phyloP scores from a whole-genome alignment of 2,888 invertebrate species.

The Ernsta delagoae region DNA sequence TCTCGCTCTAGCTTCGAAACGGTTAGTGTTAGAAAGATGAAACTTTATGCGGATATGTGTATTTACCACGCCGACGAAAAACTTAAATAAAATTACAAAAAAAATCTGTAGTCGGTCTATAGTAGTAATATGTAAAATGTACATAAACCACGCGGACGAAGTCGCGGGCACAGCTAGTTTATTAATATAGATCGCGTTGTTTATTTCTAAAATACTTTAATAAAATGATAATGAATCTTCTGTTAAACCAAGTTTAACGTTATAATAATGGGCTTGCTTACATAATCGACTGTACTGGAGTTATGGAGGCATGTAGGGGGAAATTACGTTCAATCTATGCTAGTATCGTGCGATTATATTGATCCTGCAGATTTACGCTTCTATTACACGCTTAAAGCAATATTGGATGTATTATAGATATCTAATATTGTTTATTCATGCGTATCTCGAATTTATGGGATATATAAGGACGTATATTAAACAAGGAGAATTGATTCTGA shows the following conservation, averaged over 20 bases:
- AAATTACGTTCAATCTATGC: slow-evolving; percentile 57
- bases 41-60: no score
- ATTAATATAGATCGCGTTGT: neutral
- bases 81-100: no score
- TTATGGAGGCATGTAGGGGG: slow-evolving; percentile 53
- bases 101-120: no score
- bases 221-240: neutral
- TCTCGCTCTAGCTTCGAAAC: no score
- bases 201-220: neutral
- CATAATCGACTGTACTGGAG: slow-evolving; percentile 37
- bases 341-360: slow-evolving; percentile 64
- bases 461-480: slow-evolving; percentile 21
- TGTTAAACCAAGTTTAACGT: slow-evolving; percentile 6
- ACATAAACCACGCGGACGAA: no score
- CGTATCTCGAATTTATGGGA: slow-evolving; percentile 31
- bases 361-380: slow-evolving; percentile 56
- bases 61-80: no score
- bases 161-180: no score
- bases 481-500: neutral
- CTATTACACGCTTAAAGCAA: slow-evolving; percentile 38
- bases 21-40: no score
- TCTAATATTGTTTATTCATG: slow-evolving; percentile 55
- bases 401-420: slow-evolving; percentile 49
- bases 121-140: no score
- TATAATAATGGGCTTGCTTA: slow-evolving; percentile 7